phyloP scores from a whole-genome alignment of 1,140 invertebrate species.

The Nasonia giraulti region DNA sequence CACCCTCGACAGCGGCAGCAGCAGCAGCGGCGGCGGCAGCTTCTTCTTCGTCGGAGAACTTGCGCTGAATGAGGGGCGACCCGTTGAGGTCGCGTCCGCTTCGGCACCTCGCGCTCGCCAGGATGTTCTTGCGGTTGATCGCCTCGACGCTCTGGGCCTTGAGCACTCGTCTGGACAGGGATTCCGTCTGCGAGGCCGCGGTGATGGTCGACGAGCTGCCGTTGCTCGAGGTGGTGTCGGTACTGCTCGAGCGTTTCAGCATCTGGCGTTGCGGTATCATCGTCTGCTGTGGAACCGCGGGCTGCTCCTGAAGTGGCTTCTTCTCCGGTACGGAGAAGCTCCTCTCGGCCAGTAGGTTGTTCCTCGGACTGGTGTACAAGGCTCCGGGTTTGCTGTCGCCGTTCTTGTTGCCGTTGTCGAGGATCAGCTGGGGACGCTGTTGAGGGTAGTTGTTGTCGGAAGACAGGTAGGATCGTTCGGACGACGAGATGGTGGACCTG shows the following conservation, averaged over 20 bases:
- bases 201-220: conserved; percentile 77
- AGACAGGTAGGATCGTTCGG: conserved; percentile 63
- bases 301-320: conserved; percentile 49
- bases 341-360: conserved; percentile 65
- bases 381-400: conserved; percentile 29
- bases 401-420: conserved; percentile 55
- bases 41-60: conserved; percentile 75
- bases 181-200: conserved; percentile 78
- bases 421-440: conserved; percentile 57
- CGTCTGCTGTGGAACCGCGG: conserved; percentile 65
- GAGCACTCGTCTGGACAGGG: conserved; percentile 77
- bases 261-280: conserved; percentile 74
- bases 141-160: conserved; percentile 87
- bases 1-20: not conserved
- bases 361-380: conserved; percentile 50
- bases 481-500: conserved; percentile 65
- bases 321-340: conserved; percentile 71
- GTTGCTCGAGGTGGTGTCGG: conserved; percentile 62
- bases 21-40: conserved; percentile 58
- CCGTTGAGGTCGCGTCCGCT: conserved; percentile 83
- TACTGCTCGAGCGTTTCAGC: conserved; percentile 64
- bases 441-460: conserved; percentile 54
- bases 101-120: conserved; percentile 89
- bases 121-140: conserved; percentile 89
- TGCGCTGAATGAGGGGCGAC: conserved; percentile 81